Percentiles rank a stretch among this genome's conserved stretches.
Conservation (phyloP, 2,797 vertebrate genomes). For the Sorex maritimensis region DNA sequence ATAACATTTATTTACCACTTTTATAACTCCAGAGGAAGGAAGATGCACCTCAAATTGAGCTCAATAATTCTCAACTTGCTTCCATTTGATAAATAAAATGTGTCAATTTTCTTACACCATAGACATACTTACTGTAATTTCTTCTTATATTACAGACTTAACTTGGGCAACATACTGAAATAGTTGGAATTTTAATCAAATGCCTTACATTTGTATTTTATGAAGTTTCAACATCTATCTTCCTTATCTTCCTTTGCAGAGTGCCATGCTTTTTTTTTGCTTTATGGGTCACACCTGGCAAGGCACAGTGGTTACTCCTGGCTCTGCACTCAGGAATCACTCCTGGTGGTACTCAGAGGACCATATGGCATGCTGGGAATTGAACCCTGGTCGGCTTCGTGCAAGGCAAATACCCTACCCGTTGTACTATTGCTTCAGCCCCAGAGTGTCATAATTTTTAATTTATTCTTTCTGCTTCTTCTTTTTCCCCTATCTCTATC, state of each 20-base stretch:
- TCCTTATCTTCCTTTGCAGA: constrained; percentile 47
- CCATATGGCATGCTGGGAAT: too few species aligned
- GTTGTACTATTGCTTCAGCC: too few species aligned
- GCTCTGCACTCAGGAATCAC: too few species aligned
- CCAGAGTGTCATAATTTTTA: too few species aligned
- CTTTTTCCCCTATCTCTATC: background rate
- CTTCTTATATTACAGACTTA: constrained; percentile 43
- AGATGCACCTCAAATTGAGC: background rate
- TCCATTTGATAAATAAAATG: background rate
- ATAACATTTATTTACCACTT: background rate
- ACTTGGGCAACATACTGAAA: constrained; percentile 5
- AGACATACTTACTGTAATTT: background rate
- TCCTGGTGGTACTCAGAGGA: too few species aligned
- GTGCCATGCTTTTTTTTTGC: background rate
- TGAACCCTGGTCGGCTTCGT: too few species aligned
- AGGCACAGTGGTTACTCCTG: too few species aligned
- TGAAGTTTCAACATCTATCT: too few species aligned
- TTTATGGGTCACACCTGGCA: too few species aligned
- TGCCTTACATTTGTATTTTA: background rate
- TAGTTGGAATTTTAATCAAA: constrained; percentile 26
- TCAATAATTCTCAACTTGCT: background rate
- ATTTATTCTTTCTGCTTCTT: too few species aligned
- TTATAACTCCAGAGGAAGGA: background rate
- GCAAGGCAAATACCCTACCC: too few species aligned
- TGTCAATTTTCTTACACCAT: background rate